Evolutionary conservation across 92 coral and sea anemone genomes (phyloP).

Genomic region (Galaxea fascicularis): DNA sequence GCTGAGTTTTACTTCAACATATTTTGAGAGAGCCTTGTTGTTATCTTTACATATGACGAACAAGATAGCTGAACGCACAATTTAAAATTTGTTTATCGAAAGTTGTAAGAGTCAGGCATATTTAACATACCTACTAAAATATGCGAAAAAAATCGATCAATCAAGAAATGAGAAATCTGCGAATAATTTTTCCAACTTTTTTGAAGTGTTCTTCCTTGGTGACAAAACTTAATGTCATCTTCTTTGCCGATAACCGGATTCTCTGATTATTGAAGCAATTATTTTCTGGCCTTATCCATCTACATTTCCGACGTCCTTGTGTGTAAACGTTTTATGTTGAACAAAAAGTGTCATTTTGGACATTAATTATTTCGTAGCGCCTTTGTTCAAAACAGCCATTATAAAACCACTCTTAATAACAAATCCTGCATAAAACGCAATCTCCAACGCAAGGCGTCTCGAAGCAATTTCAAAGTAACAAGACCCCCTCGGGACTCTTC

Average conservation of each 20-base stretch:
- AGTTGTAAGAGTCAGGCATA: conserved; percentile 25
- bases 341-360: conserved; percentile 37
- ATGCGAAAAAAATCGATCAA: not conserved
- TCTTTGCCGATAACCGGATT: conserved; percentile 34
- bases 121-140: conserved; percentile 3
- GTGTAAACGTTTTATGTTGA: conserved; percentile 37
- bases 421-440: conserved; percentile 14
- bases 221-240: conserved; percentile 23
- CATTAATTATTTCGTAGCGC: conserved; percentile 25
- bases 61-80: conserved; percentile 21
- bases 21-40: not conserved
- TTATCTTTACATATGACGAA: not conserved
- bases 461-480: not conserved
- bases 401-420: conserved; percentile 25
- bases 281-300: conserved; percentile 33
- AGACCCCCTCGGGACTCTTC: not conserved
- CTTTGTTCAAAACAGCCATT: conserved; percentile 47
- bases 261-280: conserved; percentile 37
- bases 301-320: conserved; percentile 39
- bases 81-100: conserved; percentile 13
- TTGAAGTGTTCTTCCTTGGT: conserved; percentile 23
- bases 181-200: not conserved
- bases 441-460: not conserved
- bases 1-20: conserved; percentile 20
- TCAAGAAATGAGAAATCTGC: conserved; percentile 7